Evolutionary conservation across 2,888 invertebrate species (phyloP).

Genomic region (Cyclophora albipunctata): DNA sequence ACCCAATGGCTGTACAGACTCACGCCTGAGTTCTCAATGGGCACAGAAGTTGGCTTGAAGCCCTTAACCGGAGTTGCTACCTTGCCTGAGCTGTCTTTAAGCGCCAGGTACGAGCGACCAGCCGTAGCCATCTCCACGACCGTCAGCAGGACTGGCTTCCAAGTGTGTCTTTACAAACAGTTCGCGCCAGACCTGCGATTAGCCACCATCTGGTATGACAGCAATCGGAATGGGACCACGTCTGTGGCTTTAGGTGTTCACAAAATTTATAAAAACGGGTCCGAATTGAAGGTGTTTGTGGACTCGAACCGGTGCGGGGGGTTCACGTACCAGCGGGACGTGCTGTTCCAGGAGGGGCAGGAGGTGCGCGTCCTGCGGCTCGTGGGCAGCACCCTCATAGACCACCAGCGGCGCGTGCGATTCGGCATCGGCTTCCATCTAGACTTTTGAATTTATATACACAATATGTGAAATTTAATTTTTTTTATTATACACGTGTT

Average conservation of each 20-base stretch:
- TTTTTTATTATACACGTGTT: slow-evolving; percentile 5
- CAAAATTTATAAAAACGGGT: slow-evolving; percentile 48
- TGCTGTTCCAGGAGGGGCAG: slow-evolving; percentile 50
- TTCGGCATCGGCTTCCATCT: slow-evolving; percentile 62
- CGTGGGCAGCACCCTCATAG: slow-evolving; percentile 54
- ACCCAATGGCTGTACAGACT: slow-evolving; percentile 59
- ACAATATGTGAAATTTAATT: slow-evolving; percentile 20
- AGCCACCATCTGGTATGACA: slow-evolving; percentile 53
- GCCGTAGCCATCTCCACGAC: slow-evolving; percentile 51
- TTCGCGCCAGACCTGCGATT: slow-evolving; percentile 51
- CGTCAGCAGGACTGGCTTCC: slow-evolving; percentile 48
- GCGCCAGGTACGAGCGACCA: slow-evolving; percentile 48
- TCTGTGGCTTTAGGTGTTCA: slow-evolving; percentile 53
- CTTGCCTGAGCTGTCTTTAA: slow-evolving; percentile 47
- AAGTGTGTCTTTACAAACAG: slow-evolving; percentile 55
- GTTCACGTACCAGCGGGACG: slow-evolving; percentile 57
- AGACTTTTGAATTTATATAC: slow-evolving; percentile 44
- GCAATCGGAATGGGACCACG: slow-evolving; percentile 33
- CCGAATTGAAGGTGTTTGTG: slow-evolving; percentile 60
- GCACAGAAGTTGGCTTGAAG: slow-evolving; percentile 49
- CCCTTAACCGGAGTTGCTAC: slow-evolving; percentile 40
- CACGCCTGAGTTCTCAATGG: slow-evolving; percentile 45
- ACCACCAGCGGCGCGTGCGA: slow-evolving; percentile 51
- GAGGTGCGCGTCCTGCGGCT: slow-evolving; percentile 52
- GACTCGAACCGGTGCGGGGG: slow-evolving; percentile 63